Evolutionary conservation across 1,140 invertebrate species (phyloP).

Genomic region (Diabrotica undecimpunctata): DNA sequence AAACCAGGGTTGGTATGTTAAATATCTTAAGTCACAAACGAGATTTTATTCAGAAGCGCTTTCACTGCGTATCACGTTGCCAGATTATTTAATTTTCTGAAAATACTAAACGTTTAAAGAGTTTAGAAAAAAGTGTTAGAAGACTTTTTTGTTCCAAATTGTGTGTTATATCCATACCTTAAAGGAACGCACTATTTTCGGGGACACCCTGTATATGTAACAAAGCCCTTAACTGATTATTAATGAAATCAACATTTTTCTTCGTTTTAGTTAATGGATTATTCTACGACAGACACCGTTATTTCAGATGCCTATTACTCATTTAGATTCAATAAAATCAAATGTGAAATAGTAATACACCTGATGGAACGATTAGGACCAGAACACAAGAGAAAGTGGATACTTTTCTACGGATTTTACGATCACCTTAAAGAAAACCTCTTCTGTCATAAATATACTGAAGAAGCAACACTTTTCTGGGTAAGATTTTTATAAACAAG

Average conservation of each 20-base stretch:
- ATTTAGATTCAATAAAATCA: slow-evolving; percentile 7
- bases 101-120: too few species aligned
- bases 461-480: slow-evolving; percentile 5
- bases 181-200: too few species aligned
- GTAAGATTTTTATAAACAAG: background rate
- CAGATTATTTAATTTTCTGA: too few species aligned
- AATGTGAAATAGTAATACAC: slow-evolving; percentile 9
- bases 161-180: too few species aligned
- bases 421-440: slow-evolving; percentile 8
- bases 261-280: slow-evolving; percentile 3
- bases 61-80: too few species aligned
- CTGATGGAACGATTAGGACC: background rate
- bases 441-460: slow-evolving; percentile 3
- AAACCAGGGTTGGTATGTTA: too few species aligned
- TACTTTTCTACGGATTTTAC: slow-evolving; percentile 6
- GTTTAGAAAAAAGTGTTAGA: too few species aligned
- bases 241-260: background rate
- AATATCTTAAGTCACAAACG: too few species aligned
- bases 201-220: too few species aligned
- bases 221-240: too few species aligned
- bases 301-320: slow-evolving; percentile 9
- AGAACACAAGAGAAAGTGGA: background rate
- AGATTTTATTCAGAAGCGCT: too few species aligned
- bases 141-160: too few species aligned
- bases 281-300: background rate